phyloP scores from a whole-genome alignment of 2,113 vertebrate genomes.

The Onychostruthus taczanowskii region DNA sequence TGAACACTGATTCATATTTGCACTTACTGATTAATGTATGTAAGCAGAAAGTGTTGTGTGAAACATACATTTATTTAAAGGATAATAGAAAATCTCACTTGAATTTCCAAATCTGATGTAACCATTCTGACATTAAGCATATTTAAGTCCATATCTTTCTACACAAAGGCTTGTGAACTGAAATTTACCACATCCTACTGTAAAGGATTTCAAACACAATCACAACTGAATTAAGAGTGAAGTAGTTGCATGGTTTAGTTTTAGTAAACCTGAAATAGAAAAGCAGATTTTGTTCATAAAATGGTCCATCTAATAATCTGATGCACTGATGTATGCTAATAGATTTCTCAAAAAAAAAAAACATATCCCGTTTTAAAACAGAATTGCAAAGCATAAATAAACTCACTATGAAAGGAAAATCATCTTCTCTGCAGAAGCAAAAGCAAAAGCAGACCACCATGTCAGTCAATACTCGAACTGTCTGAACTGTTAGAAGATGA shows the following conservation, averaged over 20 bases:
- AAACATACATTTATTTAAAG: background rate
- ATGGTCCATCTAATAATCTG: background rate
- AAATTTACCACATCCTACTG: background rate
- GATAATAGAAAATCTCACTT: background rate
- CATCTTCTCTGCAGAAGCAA: background rate
- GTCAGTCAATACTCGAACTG: constrained; percentile 82
- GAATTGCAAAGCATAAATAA: constrained; percentile 46
- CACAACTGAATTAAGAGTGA: background rate
- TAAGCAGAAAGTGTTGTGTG: background rate
- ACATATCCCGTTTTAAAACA: background rate
- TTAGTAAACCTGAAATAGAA: background rate
- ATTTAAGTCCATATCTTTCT: background rate
- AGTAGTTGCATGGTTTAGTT: background rate
- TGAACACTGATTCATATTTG: background rate
- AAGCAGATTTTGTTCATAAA: background rate
- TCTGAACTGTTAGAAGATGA: constrained; percentile 79
- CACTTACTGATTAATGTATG: background rate
- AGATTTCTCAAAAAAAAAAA: background rate
- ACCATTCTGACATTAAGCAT: background rate
- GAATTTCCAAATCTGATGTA: background rate
- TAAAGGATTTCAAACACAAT: background rate
- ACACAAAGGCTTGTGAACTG: background rate
- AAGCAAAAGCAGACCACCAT: background rate
- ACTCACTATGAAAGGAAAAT: background rate
- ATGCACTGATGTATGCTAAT: background rate